Evolutionary conservation across 2,888 invertebrate species (phyloP).

Genomic region (Bellardia pandia): DNA sequence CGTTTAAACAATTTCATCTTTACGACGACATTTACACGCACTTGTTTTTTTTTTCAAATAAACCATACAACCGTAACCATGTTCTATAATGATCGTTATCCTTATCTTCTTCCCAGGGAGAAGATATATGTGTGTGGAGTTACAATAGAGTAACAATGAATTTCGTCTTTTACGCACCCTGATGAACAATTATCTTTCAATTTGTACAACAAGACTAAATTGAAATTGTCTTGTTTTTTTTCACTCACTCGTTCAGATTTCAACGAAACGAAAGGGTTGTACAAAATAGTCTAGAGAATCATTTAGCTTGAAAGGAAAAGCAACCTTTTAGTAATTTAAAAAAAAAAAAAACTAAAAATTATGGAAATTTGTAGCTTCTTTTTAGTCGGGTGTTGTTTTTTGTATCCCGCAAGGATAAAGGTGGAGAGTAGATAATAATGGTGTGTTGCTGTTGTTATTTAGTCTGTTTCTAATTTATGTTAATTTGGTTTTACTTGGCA

Average conservation of each 20-base stretch:
- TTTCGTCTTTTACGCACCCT: conserved; percentile 54
- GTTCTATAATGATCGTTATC: conserved; percentile 11
- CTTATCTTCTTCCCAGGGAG: neutral
- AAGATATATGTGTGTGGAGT: conserved; percentile 1
- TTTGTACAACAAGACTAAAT: conserved; percentile 65
- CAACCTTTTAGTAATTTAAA: conserved; percentile 45
- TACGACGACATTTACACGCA: conserved; percentile 42
- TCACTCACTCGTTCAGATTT: neutral
- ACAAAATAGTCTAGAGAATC: neutral
- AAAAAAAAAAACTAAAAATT: too few species aligned
- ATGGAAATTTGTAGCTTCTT: conserved; percentile 56
- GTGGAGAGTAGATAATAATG: conserved; percentile 1
- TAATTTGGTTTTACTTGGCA: conserved; percentile 58
- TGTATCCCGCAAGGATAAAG: neutral
- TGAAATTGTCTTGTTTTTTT: conserved; percentile 46
- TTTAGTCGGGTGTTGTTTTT: neutral
- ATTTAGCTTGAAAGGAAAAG: conserved; percentile 3
- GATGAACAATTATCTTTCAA: conserved; percentile 69
- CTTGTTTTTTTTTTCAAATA: conserved; percentile 1
- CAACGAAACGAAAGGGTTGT: conserved; percentile 44
- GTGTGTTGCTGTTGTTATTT: conserved; percentile 19
- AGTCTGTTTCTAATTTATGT: conserved; percentile 67
- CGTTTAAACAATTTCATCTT: conserved; percentile 29
- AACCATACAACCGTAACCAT: conserved; percentile 9
- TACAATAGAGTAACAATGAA: neutral